Conservation (phyloP, 2,797 vertebrate species). For the Cottoperca gobio region DNA sequence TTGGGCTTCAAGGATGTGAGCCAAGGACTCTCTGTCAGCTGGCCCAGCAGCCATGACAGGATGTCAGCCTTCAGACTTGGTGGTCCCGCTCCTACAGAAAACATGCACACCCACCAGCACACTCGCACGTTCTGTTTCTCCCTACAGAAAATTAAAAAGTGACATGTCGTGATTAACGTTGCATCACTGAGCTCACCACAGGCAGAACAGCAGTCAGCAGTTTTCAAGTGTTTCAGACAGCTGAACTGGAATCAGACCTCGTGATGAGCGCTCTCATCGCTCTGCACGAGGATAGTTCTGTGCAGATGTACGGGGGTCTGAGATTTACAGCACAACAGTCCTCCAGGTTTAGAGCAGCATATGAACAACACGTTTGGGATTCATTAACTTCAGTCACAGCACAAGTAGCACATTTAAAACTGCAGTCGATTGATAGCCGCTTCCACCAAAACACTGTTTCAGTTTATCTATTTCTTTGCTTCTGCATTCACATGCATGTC, state of each 20-base stretch:
- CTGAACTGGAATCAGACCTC: constrained; percentile 49
- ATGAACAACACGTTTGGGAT: constrained; percentile 71
- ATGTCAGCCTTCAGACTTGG: constrained; percentile 84
- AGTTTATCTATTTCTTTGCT: neutral
- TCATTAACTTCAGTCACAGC: constrained; percentile 49
- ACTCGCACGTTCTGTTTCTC: constrained; percentile 46
- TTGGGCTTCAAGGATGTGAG: constrained; percentile 69
- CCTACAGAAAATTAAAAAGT: constrained; percentile 59
- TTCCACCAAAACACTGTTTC: constrained; percentile 10
- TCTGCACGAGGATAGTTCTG: constrained; percentile 66
- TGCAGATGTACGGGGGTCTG: constrained; percentile 75
- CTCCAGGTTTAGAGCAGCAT: constrained; percentile 66
- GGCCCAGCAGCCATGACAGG: constrained; percentile 83
- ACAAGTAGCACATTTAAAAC: constrained; percentile 32
- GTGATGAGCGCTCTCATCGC: constrained; percentile 43
- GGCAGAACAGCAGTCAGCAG: constrained; percentile 69
- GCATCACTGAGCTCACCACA: constrained; percentile 45
- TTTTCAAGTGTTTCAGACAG: constrained; percentile 53
- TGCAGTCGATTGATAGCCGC: constrained; percentile 11
- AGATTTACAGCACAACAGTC: constrained; percentile 52
- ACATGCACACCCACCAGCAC: constrained; percentile 55
- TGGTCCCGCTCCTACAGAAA: constrained; percentile 87
- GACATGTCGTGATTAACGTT: constrained; percentile 60
- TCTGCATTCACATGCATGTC: neutral
- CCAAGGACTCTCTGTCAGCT: constrained; percentile 78